A percentile compares a stretch with the other conserved stretches of the same genome.
Evolutionary conservation across 1,140 invertebrate species (phyloP).

Genomic region (Drosophila pruinosa): DNA sequence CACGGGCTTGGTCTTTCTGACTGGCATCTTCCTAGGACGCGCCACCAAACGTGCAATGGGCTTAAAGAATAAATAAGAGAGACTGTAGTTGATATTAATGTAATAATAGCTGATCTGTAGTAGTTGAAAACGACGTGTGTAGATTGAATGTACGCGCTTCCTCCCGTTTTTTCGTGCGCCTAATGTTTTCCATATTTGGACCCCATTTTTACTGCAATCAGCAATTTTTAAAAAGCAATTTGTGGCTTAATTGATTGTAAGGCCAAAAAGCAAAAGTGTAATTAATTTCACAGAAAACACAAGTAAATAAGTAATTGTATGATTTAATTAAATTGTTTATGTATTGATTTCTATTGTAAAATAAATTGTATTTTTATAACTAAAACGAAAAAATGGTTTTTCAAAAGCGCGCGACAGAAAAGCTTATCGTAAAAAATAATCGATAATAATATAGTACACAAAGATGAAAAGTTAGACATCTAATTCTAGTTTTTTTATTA

Average conservation of each 20-base stretch:
- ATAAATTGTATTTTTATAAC: constrained; percentile 72
- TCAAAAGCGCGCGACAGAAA: not conserved
- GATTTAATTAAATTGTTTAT: constrained; percentile 46
- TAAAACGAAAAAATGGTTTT: not conserved
- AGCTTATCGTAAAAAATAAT: not conserved
- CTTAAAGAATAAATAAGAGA: constrained; percentile 85
- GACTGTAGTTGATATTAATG: constrained; percentile 55
- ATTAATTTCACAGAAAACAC: constrained; percentile 47
- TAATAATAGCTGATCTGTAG: constrained; percentile 34
- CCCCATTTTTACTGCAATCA: constrained; percentile 36
- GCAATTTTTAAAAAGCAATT: constrained; percentile 57
- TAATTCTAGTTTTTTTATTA: too few species aligned
- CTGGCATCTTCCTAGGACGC: constrained; percentile 92
- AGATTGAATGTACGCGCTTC: constrained; percentile 35
- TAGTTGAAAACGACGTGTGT: constrained; percentile 18
- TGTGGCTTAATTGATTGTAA: constrained; percentile 75
- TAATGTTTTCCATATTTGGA: constrained; percentile 43
- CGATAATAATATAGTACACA: not conserved
- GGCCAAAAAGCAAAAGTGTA: constrained; percentile 65
- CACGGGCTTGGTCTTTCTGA: constrained; percentile 90
- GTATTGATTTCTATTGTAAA: constrained; percentile 55
- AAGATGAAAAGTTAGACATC: too few species aligned
- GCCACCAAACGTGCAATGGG: constrained; percentile 88
- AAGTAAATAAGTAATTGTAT: constrained; percentile 41
- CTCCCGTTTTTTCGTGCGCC: constrained; percentile 24